Conservation (phyloP, 2,888 invertebrate genomes). For the Brachyopa scutellaris region DNA sequence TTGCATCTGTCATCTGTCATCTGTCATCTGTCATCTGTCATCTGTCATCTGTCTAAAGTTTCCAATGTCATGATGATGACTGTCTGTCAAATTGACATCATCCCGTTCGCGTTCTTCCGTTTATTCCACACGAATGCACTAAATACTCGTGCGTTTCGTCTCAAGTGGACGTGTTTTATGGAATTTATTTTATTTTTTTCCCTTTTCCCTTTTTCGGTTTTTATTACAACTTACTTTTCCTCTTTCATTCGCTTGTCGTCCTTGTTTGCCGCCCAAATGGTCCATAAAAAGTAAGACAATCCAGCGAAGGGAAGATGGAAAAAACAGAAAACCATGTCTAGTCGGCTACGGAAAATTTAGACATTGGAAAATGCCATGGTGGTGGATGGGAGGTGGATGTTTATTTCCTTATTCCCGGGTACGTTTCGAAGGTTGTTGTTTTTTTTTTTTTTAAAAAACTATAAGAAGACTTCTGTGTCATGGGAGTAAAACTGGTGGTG, state of each 20-base stretch:
- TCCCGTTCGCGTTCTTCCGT: neutral
- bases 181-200: neutral
- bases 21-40: too few species aligned
- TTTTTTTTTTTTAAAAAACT: constrained; percentile 2
- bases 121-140: constrained; percentile 36
- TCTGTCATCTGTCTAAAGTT: too few species aligned
- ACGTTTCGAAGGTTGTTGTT: neutral
- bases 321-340: constrained; percentile 16
- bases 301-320: neutral
- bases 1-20: too few species aligned
- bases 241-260: neutral
- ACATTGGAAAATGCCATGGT: constrained; percentile 10
- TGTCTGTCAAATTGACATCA: constrained; percentile 26
- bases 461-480: constrained; percentile 3
- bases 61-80: neutral
- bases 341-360: constrained; percentile 36
- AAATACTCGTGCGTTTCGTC: constrained; percentile 12
- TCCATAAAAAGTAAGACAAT: constrained; percentile 9
- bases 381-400: constrained; percentile 25
- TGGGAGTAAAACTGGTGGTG: constrained; percentile 6
- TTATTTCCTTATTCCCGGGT: constrained; percentile 44
- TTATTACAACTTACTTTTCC: neutral
- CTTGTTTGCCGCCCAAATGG: constrained; percentile 12
- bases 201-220: neutral
- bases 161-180: constrained; percentile 20